These are phyloP conservation scores for Lypha dubia DNA, from an alignment of 2,888 invertebrate genomes.

Conservation along the genomic window DNA sequence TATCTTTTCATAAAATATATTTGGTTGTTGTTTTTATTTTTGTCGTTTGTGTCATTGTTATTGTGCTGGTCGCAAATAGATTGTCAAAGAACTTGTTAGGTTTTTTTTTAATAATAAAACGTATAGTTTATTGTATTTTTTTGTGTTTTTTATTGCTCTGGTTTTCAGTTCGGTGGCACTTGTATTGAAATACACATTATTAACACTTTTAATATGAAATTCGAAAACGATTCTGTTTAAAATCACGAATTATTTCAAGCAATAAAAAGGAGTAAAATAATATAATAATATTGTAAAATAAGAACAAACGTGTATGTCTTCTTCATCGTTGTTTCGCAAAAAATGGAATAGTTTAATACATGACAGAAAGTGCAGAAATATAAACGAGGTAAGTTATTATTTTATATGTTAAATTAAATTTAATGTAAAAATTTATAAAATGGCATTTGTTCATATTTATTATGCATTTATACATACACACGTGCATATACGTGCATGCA, in stretches of 20 bases:
- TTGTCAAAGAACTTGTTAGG: constrained; percentile 32
- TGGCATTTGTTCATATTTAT: not conserved
- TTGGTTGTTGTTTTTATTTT: constrained; percentile 14
- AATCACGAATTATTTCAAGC: constrained; percentile 33
- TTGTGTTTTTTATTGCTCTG: constrained; percentile 11
- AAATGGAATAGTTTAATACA: constrained; percentile 80
- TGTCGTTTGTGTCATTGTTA: not conserved
- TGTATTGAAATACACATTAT: constrained; percentile 24
- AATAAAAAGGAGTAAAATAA: constrained; percentile 13
- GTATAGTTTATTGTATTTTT: constrained; percentile 44
- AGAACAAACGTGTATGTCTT: constrained; percentile 79
- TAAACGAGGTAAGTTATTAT: constrained; percentile 79
- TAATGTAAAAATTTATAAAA: not conserved
- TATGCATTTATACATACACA: not conserved
- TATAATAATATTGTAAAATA: constrained; percentile 45
- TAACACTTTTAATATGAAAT: constrained; percentile 38
- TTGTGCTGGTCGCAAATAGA: constrained; percentile 12
- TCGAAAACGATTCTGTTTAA: constrained; percentile 27
- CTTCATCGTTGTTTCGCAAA: constrained; percentile 77
- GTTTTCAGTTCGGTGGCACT: constrained; percentile 7
- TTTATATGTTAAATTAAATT: constrained; percentile 4
- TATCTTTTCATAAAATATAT: constrained; percentile 40
- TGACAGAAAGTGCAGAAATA: constrained; percentile 78
- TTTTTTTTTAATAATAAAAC: constrained; percentile 45
- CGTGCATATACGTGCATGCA: not conserved